Evolutionary conservation across 2,113 vertebrate species (phyloP).

Genomic region (Bagarius yarrelli): DNA sequence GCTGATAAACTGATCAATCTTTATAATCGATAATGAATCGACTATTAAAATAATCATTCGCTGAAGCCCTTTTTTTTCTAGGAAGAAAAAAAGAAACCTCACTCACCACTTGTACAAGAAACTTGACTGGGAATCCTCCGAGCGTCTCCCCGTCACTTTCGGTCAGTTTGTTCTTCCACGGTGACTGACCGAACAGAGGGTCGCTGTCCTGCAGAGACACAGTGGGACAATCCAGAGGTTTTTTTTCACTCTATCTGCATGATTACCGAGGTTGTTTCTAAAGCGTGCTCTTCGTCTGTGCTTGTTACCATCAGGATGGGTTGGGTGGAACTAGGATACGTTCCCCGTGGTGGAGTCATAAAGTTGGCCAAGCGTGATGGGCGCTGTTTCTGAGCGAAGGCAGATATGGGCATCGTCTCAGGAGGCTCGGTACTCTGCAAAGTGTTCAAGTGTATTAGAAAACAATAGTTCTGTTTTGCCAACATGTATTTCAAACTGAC

Average conservation of each 20-base stretch:
- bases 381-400: slow-evolving; percentile 95
- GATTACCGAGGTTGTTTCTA: not conserved
- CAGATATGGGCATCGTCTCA: slow-evolving; percentile 97
- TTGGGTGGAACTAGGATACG: slow-evolving; percentile 81
- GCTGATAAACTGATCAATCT: no score
- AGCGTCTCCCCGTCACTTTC: slow-evolving; percentile 89
- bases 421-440: slow-evolving; percentile 93
- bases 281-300: not conserved
- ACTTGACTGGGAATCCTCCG: slow-evolving; percentile 97
- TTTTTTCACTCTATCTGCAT: not conserved
- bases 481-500: no score
- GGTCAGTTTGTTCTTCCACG: slow-evolving; percentile 89
- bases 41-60: no score
- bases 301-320: slow-evolving; percentile 82
- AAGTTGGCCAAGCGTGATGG: slow-evolving; percentile 83
- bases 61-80: not conserved
- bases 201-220: slow-evolving; percentile 81
- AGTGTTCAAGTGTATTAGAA: not conserved
- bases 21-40: no score
- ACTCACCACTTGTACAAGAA: slow-evolving; percentile 97
- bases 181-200: slow-evolving; percentile 87
- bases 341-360: slow-evolving; percentile 85
- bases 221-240: not conserved
- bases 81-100: slow-evolving; percentile 45
- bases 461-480: not conserved